Conservation (phyloP, 2,888 invertebrate species). For the Drosophila sordidula region DNA sequence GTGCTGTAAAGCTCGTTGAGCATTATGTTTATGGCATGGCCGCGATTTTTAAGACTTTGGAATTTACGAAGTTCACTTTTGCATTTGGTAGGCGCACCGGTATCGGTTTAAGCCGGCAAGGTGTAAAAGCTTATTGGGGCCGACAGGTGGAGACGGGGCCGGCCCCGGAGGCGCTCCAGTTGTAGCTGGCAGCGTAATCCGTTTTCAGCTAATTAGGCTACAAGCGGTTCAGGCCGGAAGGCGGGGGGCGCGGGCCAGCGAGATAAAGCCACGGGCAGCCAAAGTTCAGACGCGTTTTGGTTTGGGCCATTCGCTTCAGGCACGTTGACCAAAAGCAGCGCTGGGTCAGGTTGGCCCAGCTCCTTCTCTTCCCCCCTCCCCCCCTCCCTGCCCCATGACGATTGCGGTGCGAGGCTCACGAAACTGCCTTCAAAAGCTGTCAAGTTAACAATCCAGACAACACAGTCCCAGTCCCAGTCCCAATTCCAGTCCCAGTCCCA, state of each 20-base stretch:
- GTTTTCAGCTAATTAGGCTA: slow-evolving; percentile 73
- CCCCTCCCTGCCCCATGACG: slow-evolving; percentile 63
- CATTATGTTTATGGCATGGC: slow-evolving; percentile 51
- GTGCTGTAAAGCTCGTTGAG: slow-evolving; percentile 59
- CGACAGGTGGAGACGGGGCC: slow-evolving; percentile 10
- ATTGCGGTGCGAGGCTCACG: slow-evolving; percentile 67
- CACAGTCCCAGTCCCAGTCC: slow-evolving; percentile 36
- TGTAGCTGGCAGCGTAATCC: slow-evolving; percentile 52
- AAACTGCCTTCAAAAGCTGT: slow-evolving; percentile 81
- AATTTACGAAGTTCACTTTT: slow-evolving; percentile 17
- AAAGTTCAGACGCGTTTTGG: slow-evolving; percentile 69
- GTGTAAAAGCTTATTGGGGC: slow-evolving; percentile 44
- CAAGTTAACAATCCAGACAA: slow-evolving; percentile 82
- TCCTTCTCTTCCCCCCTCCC: background rate
- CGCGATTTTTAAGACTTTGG: slow-evolving; percentile 17
- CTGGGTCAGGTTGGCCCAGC: slow-evolving; percentile 59
- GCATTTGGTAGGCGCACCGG: background rate
- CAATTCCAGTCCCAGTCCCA: slow-evolving; percentile 19
- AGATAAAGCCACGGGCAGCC: slow-evolving; percentile 37
- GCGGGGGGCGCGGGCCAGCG: slow-evolving; percentile 7
- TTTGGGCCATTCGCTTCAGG: slow-evolving; percentile 70
- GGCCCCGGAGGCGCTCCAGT: slow-evolving; percentile 24
- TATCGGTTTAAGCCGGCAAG: slow-evolving; percentile 31
- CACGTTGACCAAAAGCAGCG: slow-evolving; percentile 73
- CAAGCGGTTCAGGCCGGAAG: slow-evolving; percentile 42